Evolutionary conservation across 2,797 vertebrate species (phyloP).

Genomic region (Pteronotus mesoamericanus): DNA sequence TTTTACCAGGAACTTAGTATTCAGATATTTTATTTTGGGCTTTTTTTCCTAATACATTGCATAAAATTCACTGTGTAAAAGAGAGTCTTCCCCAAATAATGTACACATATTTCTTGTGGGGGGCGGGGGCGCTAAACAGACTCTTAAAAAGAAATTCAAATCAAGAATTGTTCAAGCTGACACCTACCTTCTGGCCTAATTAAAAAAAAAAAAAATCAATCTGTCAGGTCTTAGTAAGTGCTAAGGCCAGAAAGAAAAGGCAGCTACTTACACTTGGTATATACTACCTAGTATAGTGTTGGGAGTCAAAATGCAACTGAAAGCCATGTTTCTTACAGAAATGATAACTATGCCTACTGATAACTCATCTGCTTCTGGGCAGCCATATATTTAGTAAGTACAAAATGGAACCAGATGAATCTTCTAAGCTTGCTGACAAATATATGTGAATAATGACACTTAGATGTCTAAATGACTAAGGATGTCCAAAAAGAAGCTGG

Average conservation of each 20-base stretch:
- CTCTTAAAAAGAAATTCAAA: conserved; percentile 62
- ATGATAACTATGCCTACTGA: not conserved
- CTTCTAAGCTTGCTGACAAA: not conserved
- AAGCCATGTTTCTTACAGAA: not conserved
- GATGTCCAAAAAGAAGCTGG: not conserved
- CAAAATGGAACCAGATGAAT: not conserved
- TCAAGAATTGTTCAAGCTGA: conserved; percentile 44
- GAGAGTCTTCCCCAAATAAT: not conserved
- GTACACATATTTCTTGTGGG: conserved; percentile 10
- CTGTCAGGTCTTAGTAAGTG: conserved; percentile 57
- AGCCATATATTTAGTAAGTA: not conserved
- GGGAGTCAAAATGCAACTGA: not conserved
- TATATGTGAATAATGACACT: not conserved
- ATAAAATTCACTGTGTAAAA: not conserved
- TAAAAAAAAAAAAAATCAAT: conserved; percentile 55
- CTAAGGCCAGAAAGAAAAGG: conserved; percentile 33
- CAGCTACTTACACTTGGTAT: not conserved
- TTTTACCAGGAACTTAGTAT: not conserved
- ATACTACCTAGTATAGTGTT: not conserved
- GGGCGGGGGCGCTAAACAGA: not conserved
- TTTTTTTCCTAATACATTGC: not conserved
- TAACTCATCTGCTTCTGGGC: not conserved
- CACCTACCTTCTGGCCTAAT: conserved; percentile 57
- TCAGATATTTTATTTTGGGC: not conserved
- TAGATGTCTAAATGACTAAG: not conserved